Evolutionary conservation across 2,113 vertebrate genomes (phyloP), one percentile per base, ranked within the genome.

Genomic region (Hucho hucho): DNA sequence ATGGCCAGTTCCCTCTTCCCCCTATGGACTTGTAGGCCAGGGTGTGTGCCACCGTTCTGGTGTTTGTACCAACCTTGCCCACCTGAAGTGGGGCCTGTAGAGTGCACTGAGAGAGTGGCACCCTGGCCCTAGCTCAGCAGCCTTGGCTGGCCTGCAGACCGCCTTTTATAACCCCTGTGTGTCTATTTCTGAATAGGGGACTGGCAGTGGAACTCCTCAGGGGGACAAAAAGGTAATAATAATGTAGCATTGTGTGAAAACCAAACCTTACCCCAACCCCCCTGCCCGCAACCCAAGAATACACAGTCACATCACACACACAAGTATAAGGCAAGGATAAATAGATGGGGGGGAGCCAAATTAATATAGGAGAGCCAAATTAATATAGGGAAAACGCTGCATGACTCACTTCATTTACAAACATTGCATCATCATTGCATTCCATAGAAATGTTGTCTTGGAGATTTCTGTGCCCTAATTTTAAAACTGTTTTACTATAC

Each of bases 131-230:
- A 65, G 65, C 18, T 2, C 65, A 32, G 29, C 29, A 32, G 65
- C 64, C 64, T 26, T 37, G 70, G 32, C 69, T 26, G 37, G 73
- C 84, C 75, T 32, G 26, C 69, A 76, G 80, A 72, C 69, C 75
- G 73, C 69, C 70, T 64, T 24, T 79, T 78, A 82, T 87, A 87
- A 87, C 76, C 78, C 80, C 71, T 84, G 74, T 84, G 72, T 84
- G 76, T 84, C 78, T 86, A 79, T 87, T 84, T 83, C 81, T 83
- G 69, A 87, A 79, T 84, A 87, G 85, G 85, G 25, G 81, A 79
- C 80, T 87, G 85, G 83, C 82, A 84, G 74, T 84, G 85, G 83
- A 87, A 81, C 77, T 70, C 83, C 61, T 78, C 80, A 79, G 83
- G 79, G 65, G 72, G 71, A 64, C 76, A 68, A 49, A 87, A 83